Conservation (phyloP, 2,888 invertebrate genomes). For the Dolichomitus sp. region DNA sequence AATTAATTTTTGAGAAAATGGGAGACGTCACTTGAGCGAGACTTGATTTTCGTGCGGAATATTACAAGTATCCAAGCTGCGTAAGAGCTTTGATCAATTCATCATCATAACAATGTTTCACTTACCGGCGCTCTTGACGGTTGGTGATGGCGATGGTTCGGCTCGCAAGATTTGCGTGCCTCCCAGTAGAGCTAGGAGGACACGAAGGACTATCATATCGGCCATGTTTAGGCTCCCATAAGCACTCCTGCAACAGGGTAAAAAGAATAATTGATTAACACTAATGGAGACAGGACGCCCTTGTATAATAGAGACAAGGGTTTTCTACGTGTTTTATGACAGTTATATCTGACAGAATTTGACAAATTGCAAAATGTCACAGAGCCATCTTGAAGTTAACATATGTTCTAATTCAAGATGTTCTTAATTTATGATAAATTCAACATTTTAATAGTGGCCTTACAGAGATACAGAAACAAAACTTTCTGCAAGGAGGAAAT, state of each 20-base stretch:
- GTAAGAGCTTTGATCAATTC: neutral
- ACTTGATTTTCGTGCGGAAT: neutral
- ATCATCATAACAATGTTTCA: slow-evolving; percentile 14
- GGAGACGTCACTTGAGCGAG: neutral
- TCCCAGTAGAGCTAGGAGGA: slow-evolving; percentile 82
- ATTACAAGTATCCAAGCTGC: neutral
- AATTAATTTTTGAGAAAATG: too few species aligned
- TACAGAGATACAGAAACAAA: neutral
- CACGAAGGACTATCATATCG: slow-evolving; percentile 80
- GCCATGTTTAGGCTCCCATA: slow-evolving; percentile 82
- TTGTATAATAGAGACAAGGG: too few species aligned
- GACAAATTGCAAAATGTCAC: neutral
- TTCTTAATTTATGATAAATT: neutral
- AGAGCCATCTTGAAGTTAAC: neutral
- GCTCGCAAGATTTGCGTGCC: slow-evolving; percentile 80
- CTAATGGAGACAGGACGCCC: neutral
- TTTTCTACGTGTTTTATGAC: neutral
- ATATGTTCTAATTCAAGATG: neutral
- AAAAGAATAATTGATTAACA: slow-evolving; percentile 20
- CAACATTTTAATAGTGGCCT: neutral
- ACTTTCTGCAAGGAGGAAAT: neutral
- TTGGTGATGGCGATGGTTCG: slow-evolving; percentile 80
- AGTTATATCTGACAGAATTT: neutral
- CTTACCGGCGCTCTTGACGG: slow-evolving; percentile 82
- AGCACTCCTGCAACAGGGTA: slow-evolving; percentile 75